phyloP scores from a whole-genome alignment of 2,888 invertebrate genomes.

The Acrobeloides nanus region DNA sequence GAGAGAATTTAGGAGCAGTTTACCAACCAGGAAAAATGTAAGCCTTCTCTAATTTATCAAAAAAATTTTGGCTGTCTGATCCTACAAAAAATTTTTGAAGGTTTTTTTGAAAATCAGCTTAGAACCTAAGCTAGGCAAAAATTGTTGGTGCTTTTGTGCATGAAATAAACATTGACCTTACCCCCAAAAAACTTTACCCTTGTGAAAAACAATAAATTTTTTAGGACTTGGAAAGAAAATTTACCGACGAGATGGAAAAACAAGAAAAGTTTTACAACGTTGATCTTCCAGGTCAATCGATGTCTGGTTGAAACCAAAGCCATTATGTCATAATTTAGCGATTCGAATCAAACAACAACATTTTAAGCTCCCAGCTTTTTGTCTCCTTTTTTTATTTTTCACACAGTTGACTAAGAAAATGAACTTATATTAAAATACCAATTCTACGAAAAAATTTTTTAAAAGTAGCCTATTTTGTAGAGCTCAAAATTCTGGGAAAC shows the following conservation, averaged over 20 bases:
- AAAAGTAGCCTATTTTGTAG: too few relatives aligned
- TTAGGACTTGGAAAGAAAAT: constrained; percentile 41
- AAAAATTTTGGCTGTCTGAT: background rate
- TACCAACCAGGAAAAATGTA: constrained; percentile 44
- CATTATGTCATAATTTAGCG: background rate
- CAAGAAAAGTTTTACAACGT: constrained; percentile 41
- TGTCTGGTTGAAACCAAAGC: background rate
- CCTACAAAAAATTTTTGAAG: too few relatives aligned
- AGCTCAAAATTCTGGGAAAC: too few relatives aligned
- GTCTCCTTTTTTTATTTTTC: background rate
- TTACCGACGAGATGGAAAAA: constrained; percentile 39
- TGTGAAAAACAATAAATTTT: too few relatives aligned
- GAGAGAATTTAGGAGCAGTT: constrained; percentile 38
- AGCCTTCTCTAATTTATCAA: constrained; percentile 6
- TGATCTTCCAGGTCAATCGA: background rate
- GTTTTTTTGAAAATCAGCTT: too few relatives aligned
- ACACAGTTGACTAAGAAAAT: too few relatives aligned
- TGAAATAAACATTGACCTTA: too few relatives aligned
- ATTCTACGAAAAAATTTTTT: too few relatives aligned
- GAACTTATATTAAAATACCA: too few relatives aligned
- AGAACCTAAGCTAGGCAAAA: too few relatives aligned
- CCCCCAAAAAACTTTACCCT: too few relatives aligned
- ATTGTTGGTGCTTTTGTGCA: constrained; percentile 1
- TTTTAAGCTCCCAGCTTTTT: background rate
- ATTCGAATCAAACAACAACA: background rate